These are phyloP conservation scores for Blennius ocellaris DNA, from an alignment of 2,113 vertebrate genomes.

Conservation along the genomic window DNA sequence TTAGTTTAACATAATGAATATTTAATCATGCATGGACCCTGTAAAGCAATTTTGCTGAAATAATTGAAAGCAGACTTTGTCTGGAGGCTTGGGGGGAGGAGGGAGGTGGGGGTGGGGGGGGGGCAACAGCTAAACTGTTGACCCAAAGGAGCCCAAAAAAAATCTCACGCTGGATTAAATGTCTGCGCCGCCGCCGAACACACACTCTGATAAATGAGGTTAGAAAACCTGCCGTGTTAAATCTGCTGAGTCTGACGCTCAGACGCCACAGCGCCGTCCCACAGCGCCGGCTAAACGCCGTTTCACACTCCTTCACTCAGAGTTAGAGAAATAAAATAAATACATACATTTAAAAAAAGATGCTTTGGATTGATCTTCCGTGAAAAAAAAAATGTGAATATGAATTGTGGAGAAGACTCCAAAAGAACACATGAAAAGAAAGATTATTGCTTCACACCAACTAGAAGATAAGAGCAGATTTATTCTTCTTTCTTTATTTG, in stretches of 20 bases:
- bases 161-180: slow-evolving; percentile 84
- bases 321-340: no score
- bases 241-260: slow-evolving; percentile 68
- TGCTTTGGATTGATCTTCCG: no score
- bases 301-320: background rate
- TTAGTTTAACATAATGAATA: slow-evolving; percentile 91
- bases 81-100: slow-evolving; percentile 70
- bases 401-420: no score
- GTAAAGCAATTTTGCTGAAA: slow-evolving; percentile 89
- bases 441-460: no score
- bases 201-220: slow-evolving; percentile 81
- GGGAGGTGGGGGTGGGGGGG: background rate
- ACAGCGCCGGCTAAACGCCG: slow-evolving; percentile 8
- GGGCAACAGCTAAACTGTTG: slow-evolving; percentile 82
- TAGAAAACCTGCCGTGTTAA: slow-evolving; percentile 77
- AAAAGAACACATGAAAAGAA: no score
- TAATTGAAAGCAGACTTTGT: slow-evolving; percentile 92
- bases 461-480: no score
- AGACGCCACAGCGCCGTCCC: slow-evolving; percentile 15
- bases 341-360: no score
- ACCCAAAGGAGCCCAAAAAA: slow-evolving; percentile 83
- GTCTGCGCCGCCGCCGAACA: slow-evolving; percentile 82
- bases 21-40: slow-evolving; percentile 89
- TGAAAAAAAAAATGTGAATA: no score
- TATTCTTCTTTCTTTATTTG: no score